Percentiles rank a stretch among this genome's conserved stretches.
Conservation (phyloP, 1,140 invertebrate genomes). For the Sitophilus oryzae region DNA sequence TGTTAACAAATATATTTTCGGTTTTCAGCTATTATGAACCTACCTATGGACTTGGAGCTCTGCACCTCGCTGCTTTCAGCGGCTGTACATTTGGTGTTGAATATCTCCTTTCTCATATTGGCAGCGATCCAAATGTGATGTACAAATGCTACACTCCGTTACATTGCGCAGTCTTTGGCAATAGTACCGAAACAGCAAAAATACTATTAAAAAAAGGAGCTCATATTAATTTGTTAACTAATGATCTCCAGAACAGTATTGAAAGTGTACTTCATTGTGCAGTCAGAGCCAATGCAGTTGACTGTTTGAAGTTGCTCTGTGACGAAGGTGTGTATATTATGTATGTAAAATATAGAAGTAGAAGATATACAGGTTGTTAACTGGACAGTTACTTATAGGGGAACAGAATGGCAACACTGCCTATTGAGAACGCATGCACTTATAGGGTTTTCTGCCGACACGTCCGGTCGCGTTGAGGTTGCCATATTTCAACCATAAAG, state of each 20-base stretch:
- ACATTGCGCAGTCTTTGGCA: slow-evolving; percentile 74
- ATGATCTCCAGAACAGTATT: slow-evolving; percentile 55
- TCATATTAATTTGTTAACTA: slow-evolving; percentile 47
- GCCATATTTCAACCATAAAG: too few relatives aligned
- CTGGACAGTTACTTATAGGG: too few relatives aligned
- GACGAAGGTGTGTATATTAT: slow-evolving; percentile 48
- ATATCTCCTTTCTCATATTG: slow-evolving; percentile 56
- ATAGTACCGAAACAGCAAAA: slow-evolving; percentile 62
- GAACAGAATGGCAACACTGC: too few relatives aligned
- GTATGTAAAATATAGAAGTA: too few relatives aligned
- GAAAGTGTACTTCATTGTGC: slow-evolving; percentile 71
- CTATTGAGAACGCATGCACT: too few relatives aligned
- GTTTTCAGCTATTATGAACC: slow-evolving; percentile 54
- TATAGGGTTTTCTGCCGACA: too few relatives aligned
- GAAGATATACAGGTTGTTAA: too few relatives aligned
- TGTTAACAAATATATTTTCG: too few relatives aligned
- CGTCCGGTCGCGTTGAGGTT: too few relatives aligned
- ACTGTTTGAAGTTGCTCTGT: slow-evolving; percentile 65
- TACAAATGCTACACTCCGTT: slow-evolving; percentile 65
- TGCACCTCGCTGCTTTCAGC: slow-evolving; percentile 69
- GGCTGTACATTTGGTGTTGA: slow-evolving; percentile 62
- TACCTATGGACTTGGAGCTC: slow-evolving; percentile 57
- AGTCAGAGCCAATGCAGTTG: slow-evolving; percentile 63
- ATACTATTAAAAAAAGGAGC: slow-evolving; percentile 62
- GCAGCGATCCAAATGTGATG: slow-evolving; percentile 58